These are phyloP conservation scores for Tenthredo mesomela DNA, from an alignment of 2,888 invertebrate genomes.

Conservation along the genomic window DNA sequence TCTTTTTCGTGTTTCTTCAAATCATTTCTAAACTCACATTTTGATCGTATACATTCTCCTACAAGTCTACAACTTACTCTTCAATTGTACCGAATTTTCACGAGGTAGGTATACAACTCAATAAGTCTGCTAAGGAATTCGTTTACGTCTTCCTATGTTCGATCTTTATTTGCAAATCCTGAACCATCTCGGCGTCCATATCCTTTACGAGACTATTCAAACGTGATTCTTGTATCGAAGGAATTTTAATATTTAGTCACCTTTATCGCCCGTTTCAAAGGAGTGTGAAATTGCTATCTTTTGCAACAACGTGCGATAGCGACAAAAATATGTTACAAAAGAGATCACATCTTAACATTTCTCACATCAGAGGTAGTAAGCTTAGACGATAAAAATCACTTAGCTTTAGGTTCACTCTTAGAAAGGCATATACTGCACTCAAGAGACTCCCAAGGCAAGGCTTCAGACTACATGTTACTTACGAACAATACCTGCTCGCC, in stretches of 20 bases:
- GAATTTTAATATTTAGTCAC: slow-evolving; percentile 13
- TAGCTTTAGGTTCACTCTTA: slow-evolving; percentile 13
- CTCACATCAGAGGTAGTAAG: background rate
- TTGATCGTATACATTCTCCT: background rate
- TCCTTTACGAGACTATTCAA: slow-evolving; percentile 12
- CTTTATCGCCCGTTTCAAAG: background rate
- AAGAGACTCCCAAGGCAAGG: background rate
- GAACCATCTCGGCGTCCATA: background rate
- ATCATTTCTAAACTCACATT: background rate
- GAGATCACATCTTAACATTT: background rate
- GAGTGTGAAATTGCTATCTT: background rate
- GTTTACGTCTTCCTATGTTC: background rate
- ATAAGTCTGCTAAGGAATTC: slow-evolving; percentile 1
- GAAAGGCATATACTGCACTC: background rate
- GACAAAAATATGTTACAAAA: background rate
- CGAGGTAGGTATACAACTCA: background rate
- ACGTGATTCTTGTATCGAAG: background rate
- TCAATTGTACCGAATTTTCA: background rate
- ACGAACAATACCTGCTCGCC: background rate
- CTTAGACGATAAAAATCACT: background rate
- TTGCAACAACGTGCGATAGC: background rate
- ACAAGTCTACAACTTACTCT: background rate
- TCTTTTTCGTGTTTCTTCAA: background rate
- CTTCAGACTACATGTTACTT: background rate
- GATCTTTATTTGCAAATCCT: background rate